Evolutionary conservation across 2,113 vertebrate genomes (phyloP), one percentile per base, ranked within the genome.

Genomic region (Ibidorhyncha struthersii): DNA sequence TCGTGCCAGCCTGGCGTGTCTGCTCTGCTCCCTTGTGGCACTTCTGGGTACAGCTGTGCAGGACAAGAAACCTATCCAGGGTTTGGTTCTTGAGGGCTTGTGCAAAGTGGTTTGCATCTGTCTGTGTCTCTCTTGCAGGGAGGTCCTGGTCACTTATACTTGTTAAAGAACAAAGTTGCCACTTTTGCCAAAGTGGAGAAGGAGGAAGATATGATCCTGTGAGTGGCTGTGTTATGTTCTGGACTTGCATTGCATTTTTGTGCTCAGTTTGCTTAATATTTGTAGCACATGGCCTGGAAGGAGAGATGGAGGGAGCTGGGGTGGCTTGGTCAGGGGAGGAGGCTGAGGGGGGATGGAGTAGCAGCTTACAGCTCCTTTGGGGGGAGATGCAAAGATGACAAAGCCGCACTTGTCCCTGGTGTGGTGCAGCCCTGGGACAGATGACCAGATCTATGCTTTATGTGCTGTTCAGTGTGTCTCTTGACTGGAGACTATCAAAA

Each of bases 181-280:
- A 99, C 99, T 12, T 99, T 99, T 3, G 99, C 99, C 82, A 99
- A 99, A 98, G 99, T 99, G 97, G 99, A 99, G 97, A 99, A 99
- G 94, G 99, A 99, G 81, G 99, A 99, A 77, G 99, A 99, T 98
- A 98, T 99, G 98, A 99, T 99, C 97, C 98, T 99, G 99, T 99
- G 98, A 99, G 99, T 98, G 41, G 15, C 73, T 58, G 66, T 7
- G 1, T 21, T 27, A 5, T 27, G 25, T 18, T 69, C 53, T 47
- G 74, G 49, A 4, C 30, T 69, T 8, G 14, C 6, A 0, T 17
- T 16, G 73, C 2, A 4, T 55, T 55, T 61, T 22, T 10, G 78
- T 89, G 86, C 50, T 59, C 4, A 17, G 30, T 94, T 94, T 89
- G 69, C 47, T 88, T 41, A 4, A 1, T 10, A 17, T 88, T 88